Evolutionary conservation across 2,888 invertebrate species (phyloP).

Genomic region (Drosophila lacicola): DNA sequence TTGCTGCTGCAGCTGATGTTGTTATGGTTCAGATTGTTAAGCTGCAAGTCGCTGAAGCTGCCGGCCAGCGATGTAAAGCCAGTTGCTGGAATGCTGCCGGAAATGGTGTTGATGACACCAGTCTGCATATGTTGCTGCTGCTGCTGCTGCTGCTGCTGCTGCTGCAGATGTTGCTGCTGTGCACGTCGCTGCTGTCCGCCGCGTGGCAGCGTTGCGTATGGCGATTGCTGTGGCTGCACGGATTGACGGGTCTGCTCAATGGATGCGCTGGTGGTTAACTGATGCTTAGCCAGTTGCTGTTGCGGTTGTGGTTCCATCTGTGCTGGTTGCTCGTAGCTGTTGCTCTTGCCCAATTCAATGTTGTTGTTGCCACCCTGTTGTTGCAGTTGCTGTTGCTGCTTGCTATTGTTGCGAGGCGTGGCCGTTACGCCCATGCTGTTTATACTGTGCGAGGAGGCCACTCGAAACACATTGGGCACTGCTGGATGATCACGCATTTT

Average conservation of each 20-base stretch:
- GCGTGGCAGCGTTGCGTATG: conserved; percentile 78
- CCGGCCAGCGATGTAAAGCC: conserved; percentile 47
- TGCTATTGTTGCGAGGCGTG: conserved; percentile 47
- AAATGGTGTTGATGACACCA: conserved; percentile 82
- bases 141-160: conserved; percentile 20
- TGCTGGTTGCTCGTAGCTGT: conserved; percentile 31
- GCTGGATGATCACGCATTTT: conserved; percentile 83
- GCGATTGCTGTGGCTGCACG: conserved; percentile 60
- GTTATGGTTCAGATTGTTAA: conserved; percentile 62
- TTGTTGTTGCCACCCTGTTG: conserved; percentile 31
- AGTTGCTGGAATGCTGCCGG: conserved; percentile 81
- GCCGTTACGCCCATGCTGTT: conserved; percentile 61
- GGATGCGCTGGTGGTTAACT: conserved; percentile 76
- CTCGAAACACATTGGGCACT: conserved; percentile 84
- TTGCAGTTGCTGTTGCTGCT: conserved; percentile 28
- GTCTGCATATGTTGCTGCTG: conserved; percentile 36
- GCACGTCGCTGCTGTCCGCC: conserved; percentile 29
- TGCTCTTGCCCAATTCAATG: conserved; percentile 20
- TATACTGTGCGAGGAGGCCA: conserved; percentile 80
- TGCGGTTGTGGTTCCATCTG: conserved; percentile 24
- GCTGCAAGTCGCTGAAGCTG: conserved; percentile 76
- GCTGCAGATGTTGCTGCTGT: conserved; percentile 25
- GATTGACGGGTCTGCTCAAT: conserved; percentile 70
- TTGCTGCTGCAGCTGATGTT: conserved; percentile 26
- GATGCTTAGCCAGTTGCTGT: conserved; percentile 49